These are phyloP conservation scores for Aporophyla lueneburgensis DNA, from an alignment of 2,888 invertebrate species.

Conservation along the genomic window DNA sequence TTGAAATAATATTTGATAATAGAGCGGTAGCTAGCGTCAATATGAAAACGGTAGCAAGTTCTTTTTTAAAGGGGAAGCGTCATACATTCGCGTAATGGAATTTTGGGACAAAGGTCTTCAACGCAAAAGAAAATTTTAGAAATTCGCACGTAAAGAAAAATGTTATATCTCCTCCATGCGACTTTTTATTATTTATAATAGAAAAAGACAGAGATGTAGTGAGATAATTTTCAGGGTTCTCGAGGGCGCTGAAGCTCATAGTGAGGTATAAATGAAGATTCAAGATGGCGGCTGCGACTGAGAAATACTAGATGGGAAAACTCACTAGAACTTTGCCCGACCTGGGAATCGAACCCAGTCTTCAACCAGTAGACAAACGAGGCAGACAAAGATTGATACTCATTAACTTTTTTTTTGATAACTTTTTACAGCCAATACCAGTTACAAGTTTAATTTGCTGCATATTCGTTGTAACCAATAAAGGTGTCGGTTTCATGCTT, in stretches of 20 bases:
- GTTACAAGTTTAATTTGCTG: background rate
- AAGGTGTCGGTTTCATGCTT: constrained; percentile 15
- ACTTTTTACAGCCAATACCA: background rate
- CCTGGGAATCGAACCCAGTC: background rate
- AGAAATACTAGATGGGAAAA: background rate
- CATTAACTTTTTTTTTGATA: background rate
- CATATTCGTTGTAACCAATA: constrained; percentile 13
- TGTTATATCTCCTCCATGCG: too few relatives aligned
- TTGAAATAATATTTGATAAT: constrained; percentile 51
- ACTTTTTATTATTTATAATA: too few relatives aligned
- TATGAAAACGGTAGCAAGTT: constrained; percentile 34
- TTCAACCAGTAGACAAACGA: background rate
- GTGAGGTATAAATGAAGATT: too few relatives aligned
- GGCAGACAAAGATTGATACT: background rate
- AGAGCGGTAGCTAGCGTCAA: constrained; percentile 11
- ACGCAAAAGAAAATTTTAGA: too few relatives aligned
- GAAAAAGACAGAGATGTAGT: too few relatives aligned
- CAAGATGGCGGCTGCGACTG: background rate
- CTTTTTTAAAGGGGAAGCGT: constrained; percentile 10
- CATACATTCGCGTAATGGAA: background rate
- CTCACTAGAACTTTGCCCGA: background rate
- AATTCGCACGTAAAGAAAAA: too few relatives aligned
- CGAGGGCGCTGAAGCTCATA: too few relatives aligned
- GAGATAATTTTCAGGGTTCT: too few relatives aligned
- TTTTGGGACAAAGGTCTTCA: too few relatives aligned